Evolutionary conservation across 2,888 invertebrate species (phyloP).

Genomic region (Ganaspis brasiliensis): DNA sequence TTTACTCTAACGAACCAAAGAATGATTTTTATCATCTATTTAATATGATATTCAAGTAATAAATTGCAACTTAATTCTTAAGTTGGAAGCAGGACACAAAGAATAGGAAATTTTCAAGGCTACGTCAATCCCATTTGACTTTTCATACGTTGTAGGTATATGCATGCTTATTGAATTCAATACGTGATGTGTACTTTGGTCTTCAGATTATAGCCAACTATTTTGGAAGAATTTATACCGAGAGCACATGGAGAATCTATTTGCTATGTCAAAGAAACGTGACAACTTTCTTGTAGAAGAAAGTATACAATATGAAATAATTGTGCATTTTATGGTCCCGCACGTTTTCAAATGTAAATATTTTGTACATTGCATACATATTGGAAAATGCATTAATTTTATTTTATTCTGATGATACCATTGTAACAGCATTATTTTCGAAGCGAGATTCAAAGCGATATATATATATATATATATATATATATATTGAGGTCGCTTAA

Average conservation of each 20-base stretch:
- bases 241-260: not conserved
- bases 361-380: not conserved
- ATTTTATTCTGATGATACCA: too few relatives aligned
- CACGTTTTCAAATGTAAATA: conserved; percentile 16
- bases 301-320: not conserved
- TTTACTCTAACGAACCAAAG: too few relatives aligned
- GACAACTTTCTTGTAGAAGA: conserved; percentile 53
- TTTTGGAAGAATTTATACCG: conserved; percentile 50
- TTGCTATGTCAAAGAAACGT: conserved; percentile 53
- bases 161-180: conserved; percentile 54
- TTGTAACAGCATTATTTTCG: too few relatives aligned
- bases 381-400: too few relatives aligned
- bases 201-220: conserved; percentile 64
- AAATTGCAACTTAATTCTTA: too few relatives aligned
- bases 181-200: conserved; percentile 64
- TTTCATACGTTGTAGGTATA: too few relatives aligned
- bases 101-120: not conserved
- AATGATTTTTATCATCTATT: too few relatives aligned
- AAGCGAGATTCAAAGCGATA: too few relatives aligned
- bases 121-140: not conserved
- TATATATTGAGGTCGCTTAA: too few relatives aligned
- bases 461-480: too few relatives aligned
- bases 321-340: conserved; percentile 30
- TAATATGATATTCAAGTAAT: too few relatives aligned
- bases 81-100: too few relatives aligned